Base-by-base conservation (phyloP, 2,113 vertebrate species). In the Crypturellus undulatus region DNA sequence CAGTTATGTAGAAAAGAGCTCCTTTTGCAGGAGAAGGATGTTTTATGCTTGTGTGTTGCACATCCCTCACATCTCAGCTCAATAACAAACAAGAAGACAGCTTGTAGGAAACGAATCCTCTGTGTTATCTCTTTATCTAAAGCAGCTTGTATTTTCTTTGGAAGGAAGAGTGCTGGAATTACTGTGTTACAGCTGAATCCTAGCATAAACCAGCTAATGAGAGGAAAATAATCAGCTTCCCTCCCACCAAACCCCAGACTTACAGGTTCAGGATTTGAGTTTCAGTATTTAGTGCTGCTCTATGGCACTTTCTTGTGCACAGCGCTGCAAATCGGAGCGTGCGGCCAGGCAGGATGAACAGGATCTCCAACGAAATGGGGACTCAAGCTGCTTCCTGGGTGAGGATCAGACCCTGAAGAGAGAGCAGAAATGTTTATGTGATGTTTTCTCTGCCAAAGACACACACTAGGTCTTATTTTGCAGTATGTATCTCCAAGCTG, bases 31-130 rank as follows among this genome's bases (percentile, higher is more conserved):
- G 51, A n/a, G 71, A 60, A 92, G 94, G 92, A 69, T 86, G 85
- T 19, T 88, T 21, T 52, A 56, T 92, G 84, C 79, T 92, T 83
- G 78, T 83, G 72, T 51, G 52, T 79, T 73, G 59, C 79, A 14
- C 59, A 70, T 72, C 79, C 51, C 72, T 95, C 65, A 10, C 45
- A 26, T 88, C 94, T 90, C 65, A 79, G 85, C 76, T 86, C 65
- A 5, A 86, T 68, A 86, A 95, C 90, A 43, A 75, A 47, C 28
- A 52, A 38, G 38, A 64, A 93, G 79, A 52, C 63, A 88, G 85
- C 79, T 92, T 67, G 88, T 60, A 96, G 92, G 93, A 95, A 88
- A 92, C 60, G 90, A 96, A 91, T 92, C 76, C 72, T 92, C 72
- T 13, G 72, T 34, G 0, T 95, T 96, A 95, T 92, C 92, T 60